These are phyloP conservation scores for Cabera pusaria DNA, from an alignment of 2,888 invertebrate species.

Conservation along the genomic window DNA sequence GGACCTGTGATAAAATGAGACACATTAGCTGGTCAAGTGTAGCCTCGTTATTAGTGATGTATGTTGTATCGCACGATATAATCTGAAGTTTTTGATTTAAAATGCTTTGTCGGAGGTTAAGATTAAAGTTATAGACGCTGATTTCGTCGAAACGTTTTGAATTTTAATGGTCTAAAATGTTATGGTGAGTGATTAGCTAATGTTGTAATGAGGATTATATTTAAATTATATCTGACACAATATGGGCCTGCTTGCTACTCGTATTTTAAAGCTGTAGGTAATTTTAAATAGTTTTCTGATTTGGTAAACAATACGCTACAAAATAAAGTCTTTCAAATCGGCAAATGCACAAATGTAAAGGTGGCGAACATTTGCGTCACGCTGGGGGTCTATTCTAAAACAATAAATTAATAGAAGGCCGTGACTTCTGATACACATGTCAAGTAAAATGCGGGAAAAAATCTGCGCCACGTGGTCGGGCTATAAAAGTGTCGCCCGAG, in stretches of 20 bases:
- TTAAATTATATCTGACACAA: not conserved
- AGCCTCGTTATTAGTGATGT: constrained; percentile 73
- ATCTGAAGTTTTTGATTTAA: constrained; percentile 47
- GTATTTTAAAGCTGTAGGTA: too few relatives aligned
- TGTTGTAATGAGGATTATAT: constrained; percentile 3
- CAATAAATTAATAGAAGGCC: constrained; percentile 73
- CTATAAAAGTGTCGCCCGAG: constrained; percentile 80
- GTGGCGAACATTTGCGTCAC: constrained; percentile 23
- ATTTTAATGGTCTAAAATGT: constrained; percentile 26
- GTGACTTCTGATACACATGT: constrained; percentile 67
- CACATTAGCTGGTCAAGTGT: constrained; percentile 81
- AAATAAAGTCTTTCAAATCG: too few relatives aligned
- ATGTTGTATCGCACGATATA: constrained; percentile 54
- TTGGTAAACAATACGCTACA: too few relatives aligned
- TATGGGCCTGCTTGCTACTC: too few relatives aligned
- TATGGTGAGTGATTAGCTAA: constrained; percentile 8
- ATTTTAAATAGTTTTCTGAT: too few relatives aligned
- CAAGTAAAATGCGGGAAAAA: constrained; percentile 79
- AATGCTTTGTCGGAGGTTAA: constrained; percentile 31
- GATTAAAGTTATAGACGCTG: constrained; percentile 28
- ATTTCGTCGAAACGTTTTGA: constrained; percentile 24
- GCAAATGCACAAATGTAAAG: constrained; percentile 37
- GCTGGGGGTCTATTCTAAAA: constrained; percentile 67
- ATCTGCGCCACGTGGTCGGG: constrained; percentile 76
- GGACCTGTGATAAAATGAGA: constrained; percentile 82